Percentiles rank a stretch among this genome's conserved stretches.
Conservation (phyloP, 1,140 invertebrate species). For the Cydia fagiglandana region DNA sequence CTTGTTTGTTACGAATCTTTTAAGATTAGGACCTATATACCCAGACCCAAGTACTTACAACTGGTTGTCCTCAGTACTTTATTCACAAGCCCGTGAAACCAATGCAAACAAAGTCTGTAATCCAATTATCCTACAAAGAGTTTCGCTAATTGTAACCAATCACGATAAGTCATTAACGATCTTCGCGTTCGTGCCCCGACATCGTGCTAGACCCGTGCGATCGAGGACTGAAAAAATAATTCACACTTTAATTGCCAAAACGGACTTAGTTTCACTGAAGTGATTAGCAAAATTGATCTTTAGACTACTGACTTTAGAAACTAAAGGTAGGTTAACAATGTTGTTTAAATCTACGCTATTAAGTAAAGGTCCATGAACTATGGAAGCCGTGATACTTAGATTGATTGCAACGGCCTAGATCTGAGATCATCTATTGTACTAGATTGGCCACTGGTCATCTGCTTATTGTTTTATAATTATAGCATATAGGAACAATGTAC, state of each 20-base stretch:
- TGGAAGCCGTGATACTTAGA: neutral
- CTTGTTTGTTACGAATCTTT: too few species aligned
- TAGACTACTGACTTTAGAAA: neutral
- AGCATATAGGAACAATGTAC: neutral
- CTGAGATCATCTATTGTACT: slow-evolving; percentile 6
- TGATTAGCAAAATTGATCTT: too few species aligned
- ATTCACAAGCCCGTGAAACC: neutral
- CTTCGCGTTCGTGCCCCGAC: neutral
- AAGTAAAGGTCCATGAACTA: neutral
- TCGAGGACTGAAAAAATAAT: neutral
- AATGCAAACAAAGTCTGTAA: neutral
- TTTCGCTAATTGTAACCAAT: neutral
- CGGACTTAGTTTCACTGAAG: too few species aligned
- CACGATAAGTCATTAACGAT: neutral
- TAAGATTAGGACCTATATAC: too few species aligned
- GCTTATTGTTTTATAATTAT: slow-evolving; percentile 8
- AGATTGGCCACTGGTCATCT: neutral
- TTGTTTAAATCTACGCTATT: neutral
- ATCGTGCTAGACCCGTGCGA: slow-evolving; percentile 3
- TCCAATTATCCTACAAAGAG: slow-evolving; percentile 1
- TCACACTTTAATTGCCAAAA: neutral
- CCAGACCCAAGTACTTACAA: too few species aligned
- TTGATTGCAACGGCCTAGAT: neutral
- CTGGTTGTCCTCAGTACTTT: neutral
- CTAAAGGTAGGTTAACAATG: neutral